Percentiles rank a stretch among this genome's conserved stretches.
Conservation (phyloP, 1,140 invertebrate species). For the Psix sp. region DNA sequence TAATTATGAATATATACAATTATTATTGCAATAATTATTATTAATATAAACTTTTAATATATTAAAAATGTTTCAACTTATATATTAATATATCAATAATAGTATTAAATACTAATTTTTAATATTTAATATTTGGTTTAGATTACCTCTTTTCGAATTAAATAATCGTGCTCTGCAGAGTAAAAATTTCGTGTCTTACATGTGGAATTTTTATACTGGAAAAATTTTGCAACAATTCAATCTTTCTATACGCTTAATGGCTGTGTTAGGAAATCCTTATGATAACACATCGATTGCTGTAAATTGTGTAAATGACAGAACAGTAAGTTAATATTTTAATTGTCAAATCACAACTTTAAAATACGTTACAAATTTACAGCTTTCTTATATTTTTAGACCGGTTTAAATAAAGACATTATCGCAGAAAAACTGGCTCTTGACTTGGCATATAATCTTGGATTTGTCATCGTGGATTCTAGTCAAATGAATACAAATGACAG, state of each 20-base stretch:
- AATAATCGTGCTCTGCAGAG: slow-evolving; percentile 81
- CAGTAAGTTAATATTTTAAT: slow-evolving; percentile 40
- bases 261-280: slow-evolving; percentile 94
- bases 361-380: neutral
- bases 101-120: too few relatives aligned
- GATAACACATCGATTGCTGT: slow-evolving; percentile 74
- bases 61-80: too few relatives aligned
- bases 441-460: slow-evolving; percentile 66
- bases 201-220: slow-evolving; percentile 84
- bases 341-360: neutral
- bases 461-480: slow-evolving; percentile 61
- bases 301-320: slow-evolving; percentile 54
- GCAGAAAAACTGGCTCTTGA: slow-evolving; percentile 67
- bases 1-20: slow-evolving; percentile 6
- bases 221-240: slow-evolving; percentile 93
- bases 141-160: slow-evolving; percentile 88
- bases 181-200: slow-evolving; percentile 79
- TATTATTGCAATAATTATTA: too few relatives aligned
- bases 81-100: too few relatives aligned
- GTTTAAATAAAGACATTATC: slow-evolving; percentile 62
- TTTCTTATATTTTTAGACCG: slow-evolving; percentile 2
- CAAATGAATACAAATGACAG: slow-evolving; percentile 56
- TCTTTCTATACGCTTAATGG: slow-evolving; percentile 90
- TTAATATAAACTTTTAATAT: too few relatives aligned
- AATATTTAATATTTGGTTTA: slow-evolving; percentile 74